A percentile compares a stretch with the other conserved stretches of the same genome.
Evolutionary conservation across 2,113 vertebrate genomes (phyloP).

Genomic region (Mungos mungo): DNA sequence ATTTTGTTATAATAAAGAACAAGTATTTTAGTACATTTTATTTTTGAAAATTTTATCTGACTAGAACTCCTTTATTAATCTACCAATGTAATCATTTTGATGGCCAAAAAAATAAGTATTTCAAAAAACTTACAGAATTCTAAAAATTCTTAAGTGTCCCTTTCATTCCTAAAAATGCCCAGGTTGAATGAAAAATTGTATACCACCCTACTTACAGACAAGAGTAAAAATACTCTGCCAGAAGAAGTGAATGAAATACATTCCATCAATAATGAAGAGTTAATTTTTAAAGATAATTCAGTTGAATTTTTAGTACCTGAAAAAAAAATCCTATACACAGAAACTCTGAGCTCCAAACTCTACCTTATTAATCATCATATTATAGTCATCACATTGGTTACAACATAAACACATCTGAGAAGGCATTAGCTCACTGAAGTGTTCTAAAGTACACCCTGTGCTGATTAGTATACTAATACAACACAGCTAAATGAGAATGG

Average conservation of each 20-base stretch:
- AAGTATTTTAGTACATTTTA: slow-evolving; percentile 37
- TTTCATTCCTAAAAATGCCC: slow-evolving; percentile 49
- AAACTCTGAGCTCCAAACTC: slow-evolving; percentile 22
- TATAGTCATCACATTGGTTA: slow-evolving; percentile 14
- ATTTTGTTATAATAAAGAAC: background rate
- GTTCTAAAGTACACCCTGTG: slow-evolving; percentile 23
- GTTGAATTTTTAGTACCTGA: background rate
- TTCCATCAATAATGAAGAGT: background rate
- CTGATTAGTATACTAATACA: slow-evolving; percentile 17
- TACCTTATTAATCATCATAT: slow-evolving; percentile 31
- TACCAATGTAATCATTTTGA: background rate
- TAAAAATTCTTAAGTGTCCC: background rate
- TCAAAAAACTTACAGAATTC: background rate
- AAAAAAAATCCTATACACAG: background rate
- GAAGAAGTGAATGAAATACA: slow-evolving; percentile 27
- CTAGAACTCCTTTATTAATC: background rate
- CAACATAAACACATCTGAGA: slow-evolving; percentile 34
- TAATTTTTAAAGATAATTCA: slow-evolving; percentile 32
- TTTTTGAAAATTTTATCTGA: slow-evolving; percentile 30
- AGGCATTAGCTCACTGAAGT: background rate
- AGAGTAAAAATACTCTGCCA: background rate
- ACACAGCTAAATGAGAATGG: slow-evolving; percentile 54
- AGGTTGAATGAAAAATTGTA: background rate
- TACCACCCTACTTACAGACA: background rate
- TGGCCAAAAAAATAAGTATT: background rate